Conservation (phyloP, 2,888 invertebrate genomes). For the Lepidochrysops patricia region DNA sequence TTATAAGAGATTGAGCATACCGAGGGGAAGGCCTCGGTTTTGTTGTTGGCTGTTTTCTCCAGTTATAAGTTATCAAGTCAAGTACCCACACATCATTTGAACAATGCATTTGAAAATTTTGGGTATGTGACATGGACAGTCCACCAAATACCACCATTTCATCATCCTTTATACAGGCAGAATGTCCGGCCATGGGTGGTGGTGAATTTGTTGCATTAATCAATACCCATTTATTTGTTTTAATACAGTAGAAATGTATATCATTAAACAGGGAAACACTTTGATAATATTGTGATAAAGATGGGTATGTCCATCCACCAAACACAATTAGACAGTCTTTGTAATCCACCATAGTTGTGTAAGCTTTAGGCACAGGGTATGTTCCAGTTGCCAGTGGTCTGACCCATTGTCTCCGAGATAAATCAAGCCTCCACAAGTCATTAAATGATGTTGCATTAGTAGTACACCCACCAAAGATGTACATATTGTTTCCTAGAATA, state of each 20-base stretch:
- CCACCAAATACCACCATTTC: conserved; percentile 91
- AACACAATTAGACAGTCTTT: conserved; percentile 89
- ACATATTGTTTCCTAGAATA: conserved; percentile 89
- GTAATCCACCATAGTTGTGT: conserved; percentile 92
- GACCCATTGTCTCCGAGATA: conserved; percentile 89
- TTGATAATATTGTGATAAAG: conserved; percentile 87
- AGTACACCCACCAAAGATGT: conserved; percentile 96
- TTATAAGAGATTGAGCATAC: conserved; percentile 95
- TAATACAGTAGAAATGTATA: conserved; percentile 89
- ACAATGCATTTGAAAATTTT: conserved; percentile 61
- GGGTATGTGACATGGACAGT: conserved; percentile 68
- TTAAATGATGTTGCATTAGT: conserved; percentile 96
- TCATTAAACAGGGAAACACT: conserved; percentile 93
- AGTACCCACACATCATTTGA: conserved; percentile 94
- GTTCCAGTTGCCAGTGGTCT: conserved; percentile 86
- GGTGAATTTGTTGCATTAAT: conserved; percentile 80
- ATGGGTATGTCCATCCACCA: conserved; percentile 97
- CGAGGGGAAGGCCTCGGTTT: conserved; percentile 84
- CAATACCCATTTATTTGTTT: conserved; percentile 85
- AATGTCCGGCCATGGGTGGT: conserved; percentile 93
- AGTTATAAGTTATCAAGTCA: conserved; percentile 82
- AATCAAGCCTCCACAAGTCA: conserved; percentile 95
- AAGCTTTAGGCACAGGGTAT: conserved; percentile 97
- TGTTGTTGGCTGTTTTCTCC: conserved; percentile 84
- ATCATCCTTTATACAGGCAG: conserved; percentile 87